These are phyloP conservation scores for Enteromius paludinosus DNA, from an alignment of 2,797 vertebrate genomes.

Conservation along the genomic window DNA sequence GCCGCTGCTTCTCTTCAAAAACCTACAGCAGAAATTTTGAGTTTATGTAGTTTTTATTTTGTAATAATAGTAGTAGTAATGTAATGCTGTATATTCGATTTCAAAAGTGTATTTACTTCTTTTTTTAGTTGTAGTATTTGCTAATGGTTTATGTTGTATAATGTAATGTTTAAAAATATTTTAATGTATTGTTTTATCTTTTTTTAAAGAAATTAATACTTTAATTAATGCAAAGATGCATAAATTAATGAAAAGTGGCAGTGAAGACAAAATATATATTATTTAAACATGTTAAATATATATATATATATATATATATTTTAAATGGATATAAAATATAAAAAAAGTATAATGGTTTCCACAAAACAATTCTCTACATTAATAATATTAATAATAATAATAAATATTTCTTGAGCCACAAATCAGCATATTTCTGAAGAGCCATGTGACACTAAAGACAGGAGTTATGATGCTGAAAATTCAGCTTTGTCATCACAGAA, in stretches of 20 bases:
- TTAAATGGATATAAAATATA: no score
- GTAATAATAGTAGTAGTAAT: neutral
- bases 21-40: conserved; percentile 73
- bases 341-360: neutral
- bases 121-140: neutral
- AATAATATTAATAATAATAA: neutral
- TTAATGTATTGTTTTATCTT: neutral
- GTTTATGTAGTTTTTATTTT: neutral
- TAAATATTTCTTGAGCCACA: neutral
- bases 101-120: neutral
- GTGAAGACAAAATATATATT: neutral
- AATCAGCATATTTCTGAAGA: neutral
- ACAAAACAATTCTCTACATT: neutral
- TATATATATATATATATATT: no score
- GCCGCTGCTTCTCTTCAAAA: conserved; percentile 93
- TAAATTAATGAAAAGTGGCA: neutral
- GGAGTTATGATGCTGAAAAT: neutral
- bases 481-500: neutral
- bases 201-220: no score
- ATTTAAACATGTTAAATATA: neutral
- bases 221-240: neutral
- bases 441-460: neutral
- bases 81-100: neutral
- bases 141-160: neutral
- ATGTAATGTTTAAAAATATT: neutral